Evolutionary conservation across 2,888 invertebrate genomes (phyloP).

Genomic region (Stratiomys singularior): DNA sequence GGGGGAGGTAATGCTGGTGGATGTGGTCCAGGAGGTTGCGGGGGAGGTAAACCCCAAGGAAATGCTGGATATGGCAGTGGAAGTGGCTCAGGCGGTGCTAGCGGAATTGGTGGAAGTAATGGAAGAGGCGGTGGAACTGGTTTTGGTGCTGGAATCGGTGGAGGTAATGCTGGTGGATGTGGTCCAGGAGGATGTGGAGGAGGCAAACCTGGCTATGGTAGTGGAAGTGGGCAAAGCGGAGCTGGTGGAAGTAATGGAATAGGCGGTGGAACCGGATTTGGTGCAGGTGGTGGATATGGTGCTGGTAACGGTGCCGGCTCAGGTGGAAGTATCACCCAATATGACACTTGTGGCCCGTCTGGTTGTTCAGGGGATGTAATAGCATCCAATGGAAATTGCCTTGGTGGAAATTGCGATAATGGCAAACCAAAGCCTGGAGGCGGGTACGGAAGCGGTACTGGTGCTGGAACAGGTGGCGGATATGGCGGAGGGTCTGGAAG

Average conservation of each 20-base stretch:
- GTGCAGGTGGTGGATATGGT: not conserved
- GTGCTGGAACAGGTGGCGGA: not conserved
- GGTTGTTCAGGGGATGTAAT: not conserved
- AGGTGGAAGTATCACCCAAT: not conserved
- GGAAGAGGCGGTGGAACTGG: not conserved
- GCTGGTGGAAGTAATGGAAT: not conserved
- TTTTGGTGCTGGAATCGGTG: not conserved
- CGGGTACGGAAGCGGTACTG: not conserved
- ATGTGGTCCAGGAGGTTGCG: not conserved
- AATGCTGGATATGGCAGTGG: not conserved
- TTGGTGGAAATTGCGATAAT: not conserved
- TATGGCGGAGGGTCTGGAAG: not conserved
- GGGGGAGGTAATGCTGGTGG: not conserved
- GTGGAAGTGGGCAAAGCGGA: not conserved
- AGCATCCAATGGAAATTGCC: too few species aligned
- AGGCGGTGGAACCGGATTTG: constrained; percentile 9
- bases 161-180: not conserved
- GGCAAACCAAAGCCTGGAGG: not conserved
- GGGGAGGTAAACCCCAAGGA: not conserved
- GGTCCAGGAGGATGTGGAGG: constrained; percentile 8
- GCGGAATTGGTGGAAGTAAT: not conserved
- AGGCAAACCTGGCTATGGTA: not conserved
- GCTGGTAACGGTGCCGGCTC: not conserved
- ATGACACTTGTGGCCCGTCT: not conserved
- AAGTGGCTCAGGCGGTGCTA: not conserved